These are phyloP conservation scores for Octomys mimax DNA, from an alignment of 2,797 vertebrate species.

Conservation along the genomic window DNA sequence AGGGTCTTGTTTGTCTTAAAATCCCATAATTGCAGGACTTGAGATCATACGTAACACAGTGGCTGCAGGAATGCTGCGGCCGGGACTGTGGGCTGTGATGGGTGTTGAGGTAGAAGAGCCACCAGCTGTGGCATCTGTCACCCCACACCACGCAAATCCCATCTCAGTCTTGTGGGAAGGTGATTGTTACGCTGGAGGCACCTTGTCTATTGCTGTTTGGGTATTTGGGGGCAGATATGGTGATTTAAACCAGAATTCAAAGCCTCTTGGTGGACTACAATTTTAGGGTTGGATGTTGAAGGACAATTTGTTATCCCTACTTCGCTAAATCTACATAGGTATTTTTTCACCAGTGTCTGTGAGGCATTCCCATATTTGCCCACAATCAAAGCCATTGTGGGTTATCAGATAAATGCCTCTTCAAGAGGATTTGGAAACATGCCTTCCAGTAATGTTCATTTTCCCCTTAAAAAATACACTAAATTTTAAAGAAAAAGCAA, in stretches of 20 bases:
- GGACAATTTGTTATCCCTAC: constrained; percentile 74
- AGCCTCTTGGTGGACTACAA: neutral
- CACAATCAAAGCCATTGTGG: constrained; percentile 73
- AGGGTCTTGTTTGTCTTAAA: constrained; percentile 30
- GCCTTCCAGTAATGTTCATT: constrained; percentile 69
- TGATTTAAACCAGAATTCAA: neutral
- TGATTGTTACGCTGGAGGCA: constrained; percentile 52
- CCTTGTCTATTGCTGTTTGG: neutral
- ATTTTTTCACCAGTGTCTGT: constrained; percentile 76
- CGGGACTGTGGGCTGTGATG: neutral
- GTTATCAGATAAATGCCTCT: constrained; percentile 78
- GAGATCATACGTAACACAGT: neutral
- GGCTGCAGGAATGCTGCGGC: neutral
- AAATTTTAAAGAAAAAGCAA: constrained; percentile 68
- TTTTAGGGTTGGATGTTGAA: constrained; percentile 68
- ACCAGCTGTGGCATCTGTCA: constrained; percentile 74
- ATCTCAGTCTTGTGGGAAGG: constrained; percentile 65
- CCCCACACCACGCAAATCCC: constrained; percentile 20
- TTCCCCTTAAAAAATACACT: constrained; percentile 61
- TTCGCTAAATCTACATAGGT: constrained; percentile 72
- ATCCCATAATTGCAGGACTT: constrained; percentile 29
- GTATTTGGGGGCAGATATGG: constrained; percentile 1
- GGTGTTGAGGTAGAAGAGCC: constrained; percentile 63
- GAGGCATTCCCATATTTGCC: constrained; percentile 73
- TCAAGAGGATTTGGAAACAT: constrained; percentile 79